Base-by-base conservation (phyloP, 2,888 invertebrate species). In the Branchipolynoe longqiensis region DNA sequence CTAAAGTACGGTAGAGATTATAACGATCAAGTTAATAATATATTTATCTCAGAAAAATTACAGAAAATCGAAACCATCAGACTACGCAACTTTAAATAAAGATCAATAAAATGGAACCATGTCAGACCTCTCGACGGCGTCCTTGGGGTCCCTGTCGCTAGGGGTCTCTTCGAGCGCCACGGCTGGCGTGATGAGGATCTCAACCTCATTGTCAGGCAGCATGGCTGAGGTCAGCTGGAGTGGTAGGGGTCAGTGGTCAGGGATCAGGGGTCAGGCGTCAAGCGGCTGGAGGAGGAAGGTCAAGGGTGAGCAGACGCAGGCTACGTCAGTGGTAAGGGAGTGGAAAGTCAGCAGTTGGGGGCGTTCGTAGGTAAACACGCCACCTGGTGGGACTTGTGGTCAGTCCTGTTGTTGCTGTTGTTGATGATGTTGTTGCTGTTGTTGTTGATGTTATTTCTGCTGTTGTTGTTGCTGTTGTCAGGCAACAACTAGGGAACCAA, bases 41-140 rank as follows among this genome's bases (percentile, higher is more conserved):
- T n/a, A n/a, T n/a, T n/a, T n/a, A n/a, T n/a, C n/a, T n/a, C n/a
- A n/a, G n/a, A n/a, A n/a, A n/a, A n/a, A n/a, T n/a, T n/a, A n/a
- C n/a, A n/a, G n/a, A n/a, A n/a, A n/a, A n/a, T n/a, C n/a, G n/a
- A n/a, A n/a, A n/a, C n/a, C n/a, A n/a, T n/a, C n/a, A n/a, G n/a
- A n/a, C n/a, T n/a, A n/a, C n/a, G n/a, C n/a, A n/a, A n/a, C n/a
- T n/a, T n/a, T n/a, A n/a, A n/a, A n/a, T n/a, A n/a, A 54, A 25
- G 28, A 69, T 6, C 87, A 95, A 94, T 93, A 87, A 87, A 86
- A 87, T 25, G n/a, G 18, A 82, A 36, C 18, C 14, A 69, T 1
- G 14, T 2, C 38, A 1, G 31, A 78, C 78, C 78, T 78, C 48
- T 78, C 78, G 22, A 78, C 78, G 54, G 78, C 78, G 41, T 78